Base-by-base conservation (phyloP, 2,888 invertebrate species). In the Caradrina clavipalpis region DNA sequence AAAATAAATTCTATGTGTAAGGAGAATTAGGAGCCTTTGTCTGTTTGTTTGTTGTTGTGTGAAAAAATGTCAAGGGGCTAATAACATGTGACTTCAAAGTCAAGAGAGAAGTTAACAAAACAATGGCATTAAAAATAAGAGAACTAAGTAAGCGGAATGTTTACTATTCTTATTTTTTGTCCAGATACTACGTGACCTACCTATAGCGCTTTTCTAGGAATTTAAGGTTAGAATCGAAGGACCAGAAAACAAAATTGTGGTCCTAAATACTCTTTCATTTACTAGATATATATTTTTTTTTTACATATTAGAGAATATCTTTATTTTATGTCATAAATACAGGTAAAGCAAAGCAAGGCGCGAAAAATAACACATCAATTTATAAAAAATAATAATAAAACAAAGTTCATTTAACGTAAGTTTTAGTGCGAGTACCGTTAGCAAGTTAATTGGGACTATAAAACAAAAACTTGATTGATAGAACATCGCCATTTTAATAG, bases 391-490 rank as follows among this genome's bases (percentile, higher is more conserved):
- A 61, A 73, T 71, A 78, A 80, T 31, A 71, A 68, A 81, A 85
- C 73, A 78, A 47, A 85, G 82, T 84, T 71, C 81, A 83, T 83
- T 83, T 74, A 69, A 57, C 78, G 69, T 58, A 80, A 73, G 72
- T 69, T 85, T 83, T 83, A 83, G 85, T 84, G 62, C 83, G 71
- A 84, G 75, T 82, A 78, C 83, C 77, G 83, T 80, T 84, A 76
- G 55, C 58, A 64, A 59, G 64, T 78, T 83, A 78, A 83, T 83
- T 83, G 85, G 62, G 58, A 47, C 69, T n/a, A 82, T 83, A 84
- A 83, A 84, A 73, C 73, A 82, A 75, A 79, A 76, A 76, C 69
- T 81, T 78, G 77, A 78, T 78, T 71, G 81, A 81, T 77, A 35
- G 59, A 81, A 71, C 26, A 71, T 78, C 35, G 72, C 65, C 59